Percentiles rank a stretch among this genome's conserved stretches.
phyloP scores from a whole-genome alignment of 2,888 invertebrate species.

The Eupithecia insigniata region DNA sequence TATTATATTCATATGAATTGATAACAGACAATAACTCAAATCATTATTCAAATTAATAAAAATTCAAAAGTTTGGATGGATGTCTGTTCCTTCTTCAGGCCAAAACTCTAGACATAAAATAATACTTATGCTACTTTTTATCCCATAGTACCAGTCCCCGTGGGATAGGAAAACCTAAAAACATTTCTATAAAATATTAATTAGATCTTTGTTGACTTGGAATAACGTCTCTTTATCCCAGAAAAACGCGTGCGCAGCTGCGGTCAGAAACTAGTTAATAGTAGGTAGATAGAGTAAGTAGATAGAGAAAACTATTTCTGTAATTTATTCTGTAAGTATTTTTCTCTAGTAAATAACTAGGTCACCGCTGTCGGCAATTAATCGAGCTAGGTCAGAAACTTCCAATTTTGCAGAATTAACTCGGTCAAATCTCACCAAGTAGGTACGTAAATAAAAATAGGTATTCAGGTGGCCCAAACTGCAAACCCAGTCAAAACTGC shows the following conservation, averaged over 20 bases:
- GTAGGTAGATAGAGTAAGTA: background rate
- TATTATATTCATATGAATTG: too few relatives aligned
- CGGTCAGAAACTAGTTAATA: background rate
- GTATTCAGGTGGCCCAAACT: slow-evolving; percentile 42
- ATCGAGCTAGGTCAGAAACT: slow-evolving; percentile 1
- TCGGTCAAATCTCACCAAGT: slow-evolving; percentile 55
- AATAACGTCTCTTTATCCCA: too few relatives aligned
- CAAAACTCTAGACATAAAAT: too few relatives aligned
- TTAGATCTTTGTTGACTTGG: too few relatives aligned
- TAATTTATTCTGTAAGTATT: background rate
- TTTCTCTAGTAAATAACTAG: background rate
- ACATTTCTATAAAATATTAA: too few relatives aligned
- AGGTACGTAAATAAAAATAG: slow-evolving; percentile 42
- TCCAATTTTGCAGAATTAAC: slow-evolving; percentile 52
- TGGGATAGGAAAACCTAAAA: too few relatives aligned
- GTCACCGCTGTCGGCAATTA: background rate
- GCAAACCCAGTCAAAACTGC: slow-evolving; percentile 57
- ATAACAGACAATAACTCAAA: too few relatives aligned
- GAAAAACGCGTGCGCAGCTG: background rate
- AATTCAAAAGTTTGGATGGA: too few relatives aligned
- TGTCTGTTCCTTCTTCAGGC: too few relatives aligned
- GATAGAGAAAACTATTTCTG: background rate
- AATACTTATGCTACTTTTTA: too few relatives aligned
- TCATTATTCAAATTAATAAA: too few relatives aligned
- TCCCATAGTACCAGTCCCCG: too few relatives aligned